Evolutionary conservation across 92 coral and sea anemone genomes (phyloP).

Genomic region (Parazoanthus swiftii): DNA sequence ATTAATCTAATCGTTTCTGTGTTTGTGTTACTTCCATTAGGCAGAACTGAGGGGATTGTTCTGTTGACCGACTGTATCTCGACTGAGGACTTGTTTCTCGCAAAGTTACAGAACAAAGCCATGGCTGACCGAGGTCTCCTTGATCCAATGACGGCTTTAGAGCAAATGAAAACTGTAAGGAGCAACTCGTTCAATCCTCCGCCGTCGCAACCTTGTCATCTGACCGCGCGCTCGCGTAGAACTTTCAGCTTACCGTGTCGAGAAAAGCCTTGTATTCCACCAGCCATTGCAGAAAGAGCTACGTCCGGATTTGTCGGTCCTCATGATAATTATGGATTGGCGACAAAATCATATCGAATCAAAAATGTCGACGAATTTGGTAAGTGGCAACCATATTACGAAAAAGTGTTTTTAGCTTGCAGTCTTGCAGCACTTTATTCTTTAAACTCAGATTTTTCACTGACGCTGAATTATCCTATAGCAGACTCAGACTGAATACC

Average conservation of each 20-base stretch:
- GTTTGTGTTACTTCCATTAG: constrained; percentile 12
- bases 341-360: not conserved
- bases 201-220: constrained; percentile 10
- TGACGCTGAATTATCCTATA: no score
- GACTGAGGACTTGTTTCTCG: not conserved
- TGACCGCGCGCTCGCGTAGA: constrained; percentile 34
- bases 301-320: not conserved
- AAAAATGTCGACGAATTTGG: not conserved
- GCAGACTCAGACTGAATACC: not conserved
- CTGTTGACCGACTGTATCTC: not conserved
- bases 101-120: not conserved
- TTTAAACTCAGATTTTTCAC: no score
- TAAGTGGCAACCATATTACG: not conserved
- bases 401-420: not conserved
- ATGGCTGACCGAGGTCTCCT: constrained; percentile 26
- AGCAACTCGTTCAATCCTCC: constrained; percentile 37
- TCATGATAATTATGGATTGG: not conserved
- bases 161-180: constrained; percentile 19
- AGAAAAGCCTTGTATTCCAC: constrained; percentile 35
- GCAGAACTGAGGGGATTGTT: not conserved
- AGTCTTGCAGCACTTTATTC: not conserved
- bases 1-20: not conserved
- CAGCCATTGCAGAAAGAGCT: not conserved
- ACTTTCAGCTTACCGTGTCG: constrained; percentile 45
- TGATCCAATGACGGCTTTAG: not conserved